Percentiles rank a stretch among this genome's conserved stretches.
Evolutionary conservation across 2,797 vertebrate genomes (phyloP).

Genomic region (Zalophus californianus): DNA sequence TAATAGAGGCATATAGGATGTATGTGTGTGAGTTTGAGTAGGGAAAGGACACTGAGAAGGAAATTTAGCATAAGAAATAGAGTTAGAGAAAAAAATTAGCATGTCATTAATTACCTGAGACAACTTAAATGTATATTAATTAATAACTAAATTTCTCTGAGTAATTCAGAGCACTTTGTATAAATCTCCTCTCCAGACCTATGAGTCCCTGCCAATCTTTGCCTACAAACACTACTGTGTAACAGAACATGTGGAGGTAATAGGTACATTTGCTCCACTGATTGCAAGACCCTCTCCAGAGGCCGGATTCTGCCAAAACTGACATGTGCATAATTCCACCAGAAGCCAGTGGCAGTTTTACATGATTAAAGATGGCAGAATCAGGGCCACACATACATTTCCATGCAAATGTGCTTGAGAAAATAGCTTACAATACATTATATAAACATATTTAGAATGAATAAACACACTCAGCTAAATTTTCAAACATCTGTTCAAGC

Average conservation of each 20-base stretch:
- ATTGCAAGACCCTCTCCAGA: neutral
- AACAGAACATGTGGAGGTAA: neutral
- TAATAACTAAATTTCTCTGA: neutral
- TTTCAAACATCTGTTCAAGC: slow-evolving; percentile 79
- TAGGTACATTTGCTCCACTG: neutral
- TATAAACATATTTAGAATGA: slow-evolving; percentile 79
- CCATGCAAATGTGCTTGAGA: slow-evolving; percentile 74
- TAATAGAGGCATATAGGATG: neutral
- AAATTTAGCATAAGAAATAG: neutral
- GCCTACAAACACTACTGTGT: rapidly evolving
- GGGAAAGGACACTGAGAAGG: neutral
- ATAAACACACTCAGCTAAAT: slow-evolving; percentile 73
- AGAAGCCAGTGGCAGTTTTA: slow-evolving; percentile 67
- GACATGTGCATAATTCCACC: slow-evolving; percentile 13
- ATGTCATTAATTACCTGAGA: neutral
- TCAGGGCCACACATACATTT: slow-evolving; percentile 68
- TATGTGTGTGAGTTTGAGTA: rapidly evolving
- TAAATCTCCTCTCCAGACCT: neutral
- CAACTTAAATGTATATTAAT: neutral
- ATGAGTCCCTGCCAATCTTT: neutral
- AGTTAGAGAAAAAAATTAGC: neutral
- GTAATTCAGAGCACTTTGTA: neutral
- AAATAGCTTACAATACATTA: slow-evolving; percentile 73
- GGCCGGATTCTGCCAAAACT: neutral
- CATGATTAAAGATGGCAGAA: slow-evolving; percentile 80